phyloP scores from a whole-genome alignment of 2,888 invertebrate genomes.

The Drosophila maculinotata region DNA sequence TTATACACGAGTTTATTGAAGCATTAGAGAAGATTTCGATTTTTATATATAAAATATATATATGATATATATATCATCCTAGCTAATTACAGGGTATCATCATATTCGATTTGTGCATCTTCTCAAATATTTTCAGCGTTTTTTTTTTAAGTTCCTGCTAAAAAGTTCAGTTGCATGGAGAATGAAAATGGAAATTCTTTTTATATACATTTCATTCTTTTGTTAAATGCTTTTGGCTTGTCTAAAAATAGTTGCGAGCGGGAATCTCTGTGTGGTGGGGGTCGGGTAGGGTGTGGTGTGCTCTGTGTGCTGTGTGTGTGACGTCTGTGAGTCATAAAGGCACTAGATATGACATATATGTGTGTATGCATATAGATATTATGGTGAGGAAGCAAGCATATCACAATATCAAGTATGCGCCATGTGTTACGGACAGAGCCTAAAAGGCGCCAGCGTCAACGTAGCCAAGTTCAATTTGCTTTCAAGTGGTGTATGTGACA shows the following conservation, averaged over 20 bases:
- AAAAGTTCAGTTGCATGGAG: slow-evolving; percentile 42
- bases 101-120: no score
- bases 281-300: not conserved
- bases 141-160: slow-evolving; percentile 27
- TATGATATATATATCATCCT: no score
- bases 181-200: slow-evolving; percentile 60
- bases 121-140: not conserved
- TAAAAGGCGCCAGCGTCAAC: slow-evolving; percentile 66
- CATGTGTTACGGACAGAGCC: slow-evolving; percentile 65
- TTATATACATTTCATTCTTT: slow-evolving; percentile 41
- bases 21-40: no score
- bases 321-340: slow-evolving; percentile 39
- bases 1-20: no score
- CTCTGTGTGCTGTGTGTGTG: slow-evolving; percentile 10
- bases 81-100: no score
- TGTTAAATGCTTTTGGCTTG: slow-evolving; percentile 57
- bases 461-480: slow-evolving; percentile 65
- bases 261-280: not conserved
- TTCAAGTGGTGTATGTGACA: slow-evolving; percentile 60
- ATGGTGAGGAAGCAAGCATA: slow-evolving; percentile 11
- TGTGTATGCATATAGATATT: slow-evolving; percentile 1
- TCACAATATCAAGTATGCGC: slow-evolving; percentile 66
- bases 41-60: no score
- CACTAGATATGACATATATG: slow-evolving; percentile 41
- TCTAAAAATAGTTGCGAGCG: slow-evolving; percentile 57